phyloP scores from a whole-genome alignment of 2,113 vertebrate genomes.

The Okapia johnstoni region DNA sequence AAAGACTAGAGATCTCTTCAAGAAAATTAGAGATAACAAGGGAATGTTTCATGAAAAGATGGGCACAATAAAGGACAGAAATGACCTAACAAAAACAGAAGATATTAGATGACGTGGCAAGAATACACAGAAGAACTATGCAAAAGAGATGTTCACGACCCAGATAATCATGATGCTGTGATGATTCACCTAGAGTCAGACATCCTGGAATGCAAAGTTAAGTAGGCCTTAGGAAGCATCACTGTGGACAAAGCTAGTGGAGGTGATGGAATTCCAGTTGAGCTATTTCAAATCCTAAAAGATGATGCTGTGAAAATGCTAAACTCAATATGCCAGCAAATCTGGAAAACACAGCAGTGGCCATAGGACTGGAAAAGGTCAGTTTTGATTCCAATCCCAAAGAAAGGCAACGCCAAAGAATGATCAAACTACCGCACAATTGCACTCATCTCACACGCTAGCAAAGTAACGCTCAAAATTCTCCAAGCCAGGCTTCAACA shows the following conservation, averaged over 20 bases:
- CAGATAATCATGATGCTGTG: rapidly evolving
- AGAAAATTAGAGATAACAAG: not conserved
- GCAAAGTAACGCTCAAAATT: not conserved
- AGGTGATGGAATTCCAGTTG: not conserved
- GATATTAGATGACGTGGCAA: not conserved
- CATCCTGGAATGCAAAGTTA: not conserved
- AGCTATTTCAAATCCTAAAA: not conserved
- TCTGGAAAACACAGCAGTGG: not conserved
- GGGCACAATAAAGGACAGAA: not conserved
- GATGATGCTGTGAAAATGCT: not conserved
- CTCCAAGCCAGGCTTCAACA: not conserved
- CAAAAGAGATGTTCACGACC: not conserved
- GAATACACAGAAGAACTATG: not conserved
- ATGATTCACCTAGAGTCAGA: not conserved
- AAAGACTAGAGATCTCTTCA: not conserved
- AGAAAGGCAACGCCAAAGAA: not conserved
- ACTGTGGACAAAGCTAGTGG: not conserved
- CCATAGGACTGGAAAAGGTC: not conserved
- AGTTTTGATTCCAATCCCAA: not conserved
- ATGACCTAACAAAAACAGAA: not conserved
- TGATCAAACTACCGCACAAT: rapidly evolving
- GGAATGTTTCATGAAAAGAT: not conserved
- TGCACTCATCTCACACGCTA: not conserved
- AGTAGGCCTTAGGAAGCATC: not conserved
- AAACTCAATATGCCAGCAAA: not conserved